A percentile compares a stretch with the other conserved stretches of the same genome.
phyloP scores from a whole-genome alignment of 2,888 invertebrate genomes.

The Muschampia plurimacula region DNA sequence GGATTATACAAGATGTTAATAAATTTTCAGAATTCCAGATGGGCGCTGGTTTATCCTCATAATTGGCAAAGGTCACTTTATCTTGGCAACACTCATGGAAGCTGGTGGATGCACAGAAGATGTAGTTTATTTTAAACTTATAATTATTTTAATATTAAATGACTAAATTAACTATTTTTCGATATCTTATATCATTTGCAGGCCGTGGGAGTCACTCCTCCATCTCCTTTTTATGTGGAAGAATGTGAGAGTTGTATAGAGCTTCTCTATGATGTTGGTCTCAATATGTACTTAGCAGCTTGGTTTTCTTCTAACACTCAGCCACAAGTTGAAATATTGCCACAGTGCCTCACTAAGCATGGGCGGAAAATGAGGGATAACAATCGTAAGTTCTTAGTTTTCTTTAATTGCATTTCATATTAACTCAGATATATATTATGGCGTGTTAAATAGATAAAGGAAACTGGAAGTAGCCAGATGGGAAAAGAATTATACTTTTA shows the following conservation, averaged over 20 bases:
- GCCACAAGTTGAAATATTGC: constrained; percentile 82
- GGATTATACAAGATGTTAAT: neutral
- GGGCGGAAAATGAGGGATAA: constrained; percentile 71
- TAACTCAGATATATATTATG: neutral
- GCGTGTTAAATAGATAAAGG: no score
- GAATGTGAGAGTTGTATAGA: constrained; percentile 95
- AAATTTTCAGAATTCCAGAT: constrained; percentile 77
- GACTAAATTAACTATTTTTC: neutral
- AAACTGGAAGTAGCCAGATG: no score
- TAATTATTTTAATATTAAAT: neutral
- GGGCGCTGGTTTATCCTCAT: constrained; percentile 90
- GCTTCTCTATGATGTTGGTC: constrained; percentile 90
- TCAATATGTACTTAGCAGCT: constrained; percentile 89
- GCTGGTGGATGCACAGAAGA: constrained; percentile 91
- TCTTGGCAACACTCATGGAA: constrained; percentile 90
- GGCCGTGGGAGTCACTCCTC: constrained; percentile 87
- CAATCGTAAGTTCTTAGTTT: constrained; percentile 59
- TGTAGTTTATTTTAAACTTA: constrained; percentile 58
- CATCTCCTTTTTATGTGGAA: constrained; percentile 94
- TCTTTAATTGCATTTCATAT: neutral
- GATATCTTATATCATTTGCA: constrained; percentile 54
- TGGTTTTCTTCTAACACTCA: constrained; percentile 89
- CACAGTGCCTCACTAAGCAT: constrained; percentile 71
- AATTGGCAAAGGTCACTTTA: constrained; percentile 89
- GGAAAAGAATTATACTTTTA: no score